Evolutionary conservation across 1,140 invertebrate species (phyloP), one percentile per base, ranked within the genome.

Genomic region (Radopholus similis): DNA sequence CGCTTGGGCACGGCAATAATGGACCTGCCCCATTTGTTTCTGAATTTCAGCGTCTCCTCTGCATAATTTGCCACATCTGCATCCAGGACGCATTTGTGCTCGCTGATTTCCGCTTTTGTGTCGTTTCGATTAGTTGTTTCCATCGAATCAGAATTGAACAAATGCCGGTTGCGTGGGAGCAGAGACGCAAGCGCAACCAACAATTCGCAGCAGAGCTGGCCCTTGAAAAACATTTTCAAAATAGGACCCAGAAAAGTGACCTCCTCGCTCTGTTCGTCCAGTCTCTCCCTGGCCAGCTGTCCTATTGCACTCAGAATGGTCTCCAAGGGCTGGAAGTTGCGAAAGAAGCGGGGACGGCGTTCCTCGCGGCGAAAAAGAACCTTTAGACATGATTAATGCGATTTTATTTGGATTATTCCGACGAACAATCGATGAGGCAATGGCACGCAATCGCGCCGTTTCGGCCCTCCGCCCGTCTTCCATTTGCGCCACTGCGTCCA

Each of bases 141-240:
- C 54, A 8, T 13, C 4, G 28, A 67, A 54, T 6, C 58, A 0
- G 34, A 8, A 23, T 28, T 28, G 23, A 42, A 47, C 1, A 38
- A 21, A 2, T 64, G 59, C 56, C 15, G n/a, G 21, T 53, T 38
- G 38, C 47, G 42, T 21, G 54, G 18, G 13, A 68, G 38, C 15
- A 68, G 13, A 11, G 64, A 68, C 15, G 66, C 18, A 3, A 68
- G 38, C 9, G 64, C 54, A 15, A 21, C n/a, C 28, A 68, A 2
- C 21, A 68, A 47, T 23, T 68, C 38, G 18, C 66, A 68, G 37
- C 66, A 68, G n/a, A 68, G 8, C n/a, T 51, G 35, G 3, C 30
- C 63, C 66, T 68, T 9, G 26, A 58, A 58, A 34, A 3, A 11
- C 34, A 44, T 32, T 58, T 8, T 15, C n/a, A 13, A 2, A 55